Percentiles rank a stretch among this genome's conserved stretches.
Conservation (phyloP, 2,888 invertebrate genomes). For the Melipona beecheii region DNA sequence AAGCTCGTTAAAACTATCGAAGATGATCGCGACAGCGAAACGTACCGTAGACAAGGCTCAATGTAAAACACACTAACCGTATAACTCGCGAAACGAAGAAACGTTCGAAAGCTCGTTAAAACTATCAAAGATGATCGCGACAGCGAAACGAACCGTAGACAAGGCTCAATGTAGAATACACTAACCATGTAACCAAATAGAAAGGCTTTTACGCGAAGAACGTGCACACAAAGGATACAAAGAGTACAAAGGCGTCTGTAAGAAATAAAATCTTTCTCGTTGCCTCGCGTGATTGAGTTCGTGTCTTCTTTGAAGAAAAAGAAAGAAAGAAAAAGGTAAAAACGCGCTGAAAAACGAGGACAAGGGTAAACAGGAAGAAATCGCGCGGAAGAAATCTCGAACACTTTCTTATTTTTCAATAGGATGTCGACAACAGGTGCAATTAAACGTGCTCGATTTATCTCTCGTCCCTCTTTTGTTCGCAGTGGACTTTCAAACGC, state of each 20-base stretch:
- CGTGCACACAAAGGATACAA: neutral
- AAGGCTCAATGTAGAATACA: neutral
- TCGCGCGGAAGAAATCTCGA: neutral
- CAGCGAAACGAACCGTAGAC: neutral
- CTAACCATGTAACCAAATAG: neutral
- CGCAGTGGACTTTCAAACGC: conserved; percentile 19
- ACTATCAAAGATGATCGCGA: neutral
- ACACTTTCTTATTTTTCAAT: conserved; percentile 45
- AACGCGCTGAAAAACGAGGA: conserved; percentile 5
- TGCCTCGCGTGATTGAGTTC: neutral
- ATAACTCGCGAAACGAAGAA: neutral
- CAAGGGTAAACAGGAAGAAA: conserved; percentile 26
- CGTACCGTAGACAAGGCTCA: neutral
- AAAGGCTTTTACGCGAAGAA: neutral
- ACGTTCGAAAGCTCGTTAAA: neutral
- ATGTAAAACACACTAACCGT: neutral
- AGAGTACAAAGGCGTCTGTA: neutral
- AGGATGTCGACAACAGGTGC: conserved; percentile 46
- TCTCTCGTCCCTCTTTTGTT: conserved; percentile 30
- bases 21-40: neutral
- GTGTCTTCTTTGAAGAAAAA: neutral
- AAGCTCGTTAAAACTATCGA: neutral
- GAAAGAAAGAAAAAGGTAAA: too few species aligned
- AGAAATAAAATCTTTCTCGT: neutral
- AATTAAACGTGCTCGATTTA: conserved; percentile 36